These are phyloP conservation scores for Sinopyrophorus schimmeli DNA, from an alignment of 2,888 invertebrate genomes.

Conservation along the genomic window DNA sequence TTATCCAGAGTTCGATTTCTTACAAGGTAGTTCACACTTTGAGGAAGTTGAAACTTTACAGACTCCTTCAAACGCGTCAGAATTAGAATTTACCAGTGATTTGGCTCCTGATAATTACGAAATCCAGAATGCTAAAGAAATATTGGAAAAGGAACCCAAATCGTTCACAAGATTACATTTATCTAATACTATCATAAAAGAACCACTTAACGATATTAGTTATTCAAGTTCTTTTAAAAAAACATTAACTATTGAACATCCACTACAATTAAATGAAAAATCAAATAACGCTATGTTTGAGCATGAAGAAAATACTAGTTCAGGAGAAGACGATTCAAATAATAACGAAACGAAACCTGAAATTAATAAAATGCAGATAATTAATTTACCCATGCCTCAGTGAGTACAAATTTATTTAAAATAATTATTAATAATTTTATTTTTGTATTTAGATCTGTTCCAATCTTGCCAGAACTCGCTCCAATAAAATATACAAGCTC, in stretches of 20 bases:
- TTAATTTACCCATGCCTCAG: slow-evolving; percentile 65
- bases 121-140: slow-evolving; percentile 37
- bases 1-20: slow-evolving; percentile 40
- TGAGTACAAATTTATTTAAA: slow-evolving; percentile 41
- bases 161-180: slow-evolving; percentile 56
- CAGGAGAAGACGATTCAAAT: slow-evolving; percentile 27
- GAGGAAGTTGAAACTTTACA: slow-evolving; percentile 65
- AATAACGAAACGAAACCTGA: slow-evolving; percentile 30
- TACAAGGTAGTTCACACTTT: slow-evolving; percentile 52
- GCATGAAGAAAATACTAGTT: slow-evolving; percentile 31
- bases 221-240: slow-evolving; percentile 10
- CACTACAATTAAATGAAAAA: slow-evolving; percentile 17
- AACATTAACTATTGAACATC: slow-evolving; percentile 16
- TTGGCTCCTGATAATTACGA: slow-evolving; percentile 42
- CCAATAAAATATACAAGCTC: slow-evolving; percentile 61
- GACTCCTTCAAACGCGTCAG: slow-evolving; percentile 79
- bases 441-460: slow-evolving; percentile 15
- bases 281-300: slow-evolving; percentile 31
- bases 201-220: slow-evolving; percentile 13
- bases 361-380: slow-evolving; percentile 54
- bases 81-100: slow-evolving; percentile 63
- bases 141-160: slow-evolving; percentile 46
- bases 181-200: slow-evolving; percentile 57
- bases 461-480: slow-evolving; percentile 11
- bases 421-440: not conserved